These are phyloP conservation scores for Micronisus gabar DNA, from an alignment of 2,113 vertebrate genomes.

Conservation along the genomic window DNA sequence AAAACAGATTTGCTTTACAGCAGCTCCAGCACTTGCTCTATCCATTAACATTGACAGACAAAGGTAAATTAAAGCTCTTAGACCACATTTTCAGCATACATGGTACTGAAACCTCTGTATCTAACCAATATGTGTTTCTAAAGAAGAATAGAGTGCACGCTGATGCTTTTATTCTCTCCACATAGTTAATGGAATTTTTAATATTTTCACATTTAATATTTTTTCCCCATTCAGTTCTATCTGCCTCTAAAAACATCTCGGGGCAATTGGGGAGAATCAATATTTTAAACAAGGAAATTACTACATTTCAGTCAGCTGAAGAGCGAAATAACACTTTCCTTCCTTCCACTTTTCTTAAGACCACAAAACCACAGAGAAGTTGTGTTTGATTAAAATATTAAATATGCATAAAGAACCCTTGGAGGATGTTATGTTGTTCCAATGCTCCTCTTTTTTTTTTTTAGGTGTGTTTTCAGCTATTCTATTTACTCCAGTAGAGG, in stretches of 20 bases:
- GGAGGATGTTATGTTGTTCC: background rate
- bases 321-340: slow-evolving; percentile 12
- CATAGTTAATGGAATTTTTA: background rate
- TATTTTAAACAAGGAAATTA: slow-evolving; percentile 18
- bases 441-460: background rate
- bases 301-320: slow-evolving; percentile 33
- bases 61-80: slow-evolving; percentile 62
- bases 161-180: background rate
- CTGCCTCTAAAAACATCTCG: background rate
- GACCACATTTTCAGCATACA: slow-evolving; percentile 28
- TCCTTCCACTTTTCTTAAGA: slow-evolving; percentile 7
- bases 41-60: slow-evolving; percentile 65
- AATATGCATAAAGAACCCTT: background rate
- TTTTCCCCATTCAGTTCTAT: background rate
- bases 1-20: slow-evolving; percentile 69
- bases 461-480: background rate
- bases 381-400: slow-evolving; percentile 7
- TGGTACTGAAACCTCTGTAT: background rate
- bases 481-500: background rate
- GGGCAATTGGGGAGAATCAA: background rate
- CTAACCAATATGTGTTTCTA: background rate
- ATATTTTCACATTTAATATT: background rate
- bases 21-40: slow-evolving; percentile 60
- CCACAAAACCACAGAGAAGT: slow-evolving; percentile 22
- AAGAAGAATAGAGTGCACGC: background rate